These are phyloP conservation scores for Epicauta chinensis DNA, from an alignment of 1,140 invertebrate species.

Conservation along the genomic window DNA sequence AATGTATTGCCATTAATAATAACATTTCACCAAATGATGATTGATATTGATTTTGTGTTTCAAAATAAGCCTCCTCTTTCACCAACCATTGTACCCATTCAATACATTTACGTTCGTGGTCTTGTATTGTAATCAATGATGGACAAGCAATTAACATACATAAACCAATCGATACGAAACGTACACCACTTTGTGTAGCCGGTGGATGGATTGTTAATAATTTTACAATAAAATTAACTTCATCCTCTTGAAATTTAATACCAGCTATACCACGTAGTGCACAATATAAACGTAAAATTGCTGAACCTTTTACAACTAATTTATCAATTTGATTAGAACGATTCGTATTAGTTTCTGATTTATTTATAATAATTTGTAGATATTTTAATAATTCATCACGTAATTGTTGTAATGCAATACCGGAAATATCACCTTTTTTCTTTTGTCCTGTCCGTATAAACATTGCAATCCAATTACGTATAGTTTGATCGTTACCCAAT, in stretches of 20 bases:
- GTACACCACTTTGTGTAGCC: constrained; percentile 80
- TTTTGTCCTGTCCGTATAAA: constrained; percentile 90
- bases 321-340: no score
- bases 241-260: constrained; percentile 91
- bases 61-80: constrained; percentile 80
- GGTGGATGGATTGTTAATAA: constrained; percentile 85
- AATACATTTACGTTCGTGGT: constrained; percentile 84
- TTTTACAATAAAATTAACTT: constrained; percentile 75
- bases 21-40: constrained; percentile 95
- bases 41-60: constrained; percentile 48
- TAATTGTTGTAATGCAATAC: constrained; percentile 64
- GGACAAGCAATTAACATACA: constrained; percentile 95
- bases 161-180: constrained; percentile 88
- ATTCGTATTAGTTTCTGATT: constrained; percentile 52
- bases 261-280: constrained; percentile 87
- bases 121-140: constrained; percentile 66
- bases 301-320: constrained; percentile 72
- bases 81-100: constrained; percentile 92
- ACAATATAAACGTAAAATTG: constrained; percentile 80
- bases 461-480: constrained; percentile 83
- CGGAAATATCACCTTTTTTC: constrained; percentile 67
- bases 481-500: constrained; percentile 82
- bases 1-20: constrained; percentile 92
- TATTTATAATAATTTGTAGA: constrained; percentile 54
- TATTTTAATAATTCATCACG: constrained; percentile 72